Evolutionary conservation across 2,888 invertebrate genomes (phyloP), one percentile per base, ranked within the genome.

Genomic region (Cantharis rustica): DNA sequence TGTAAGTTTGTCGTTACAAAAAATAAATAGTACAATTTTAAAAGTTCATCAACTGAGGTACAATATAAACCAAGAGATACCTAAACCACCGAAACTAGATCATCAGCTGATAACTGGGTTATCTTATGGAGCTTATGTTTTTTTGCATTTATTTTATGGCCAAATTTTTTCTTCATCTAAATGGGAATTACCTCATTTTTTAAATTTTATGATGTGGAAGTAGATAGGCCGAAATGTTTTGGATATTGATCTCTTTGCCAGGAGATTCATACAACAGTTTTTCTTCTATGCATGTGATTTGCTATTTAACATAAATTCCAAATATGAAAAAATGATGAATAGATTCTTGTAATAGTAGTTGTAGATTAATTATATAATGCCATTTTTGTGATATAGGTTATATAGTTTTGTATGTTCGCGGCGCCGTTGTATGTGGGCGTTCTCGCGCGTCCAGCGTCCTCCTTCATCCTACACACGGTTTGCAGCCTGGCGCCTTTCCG

Each of bases 331-430:
- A n/a, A 47, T 47, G 47, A n/a, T 47, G n/a, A 47, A 47, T 47
- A 47, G 47, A n/a, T 47, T 47, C 47, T 47, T 47, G n/a, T 47
- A 47, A n/a, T 47, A 47, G 47, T 47, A 13, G 7, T 23, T 23
- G 23, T n/a, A 47, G 47, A 47, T 47, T 47, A 47, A 47, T 72
- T 69, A 68, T 66, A n/a, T 11, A 23, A 74, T 71, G 75, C 69
- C 75, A 71, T 61, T 73, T 72, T 71, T 70, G 70, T 73, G 72
- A 75, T 77, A 80, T 75, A 73, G 71, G 71, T 75, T 66, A 66
- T 73, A 78, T 78, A 79, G 75, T 79, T 79, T 80, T 78, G 80
- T 80, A 76, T 80, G 80, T 81, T 77, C 76, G 78, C 79, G 79
- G 78, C 79, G 80, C 80, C 81, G 80, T 77, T 76, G 23, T 75